phyloP scores from a whole-genome alignment of 2,797 vertebrate genomes.

The Schizopygopsis pylzovi region DNA sequence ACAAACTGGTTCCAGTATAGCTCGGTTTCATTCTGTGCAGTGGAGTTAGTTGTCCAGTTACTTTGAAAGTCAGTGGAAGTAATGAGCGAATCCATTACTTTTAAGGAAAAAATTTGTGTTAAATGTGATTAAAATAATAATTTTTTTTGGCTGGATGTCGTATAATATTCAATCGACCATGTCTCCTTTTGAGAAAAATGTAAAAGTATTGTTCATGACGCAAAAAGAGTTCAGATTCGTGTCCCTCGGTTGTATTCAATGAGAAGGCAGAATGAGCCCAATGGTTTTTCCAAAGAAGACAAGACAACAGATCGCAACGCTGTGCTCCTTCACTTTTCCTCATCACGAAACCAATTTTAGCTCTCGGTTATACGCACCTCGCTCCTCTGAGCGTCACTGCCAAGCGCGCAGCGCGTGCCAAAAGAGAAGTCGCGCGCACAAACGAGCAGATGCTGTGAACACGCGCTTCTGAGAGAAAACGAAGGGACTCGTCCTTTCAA shows the following conservation, averaged over 20 bases:
- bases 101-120: not conserved
- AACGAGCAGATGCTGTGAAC: slow-evolving; percentile 15
- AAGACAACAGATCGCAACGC: slow-evolving; percentile 14
- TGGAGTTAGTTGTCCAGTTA: slow-evolving; percentile 62
- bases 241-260: slow-evolving; percentile 1
- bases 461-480: not conserved
- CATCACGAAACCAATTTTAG: slow-evolving; percentile 50
- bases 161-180: slow-evolving; percentile 42
- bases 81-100: slow-evolving; percentile 76
- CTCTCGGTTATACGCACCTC: slow-evolving; percentile 43
- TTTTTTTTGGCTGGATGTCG: not conserved
- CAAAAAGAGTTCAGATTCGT: not conserved
- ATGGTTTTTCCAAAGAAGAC: not conserved
- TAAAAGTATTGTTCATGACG: not conserved
- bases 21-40: slow-evolving; percentile 74
- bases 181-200: slow-evolving; percentile 4
- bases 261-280: not conserved
- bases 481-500: not conserved
- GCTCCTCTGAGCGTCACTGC: slow-evolving; percentile 18
- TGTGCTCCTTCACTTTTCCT: slow-evolving; percentile 47
- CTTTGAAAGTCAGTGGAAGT: slow-evolving; percentile 61
- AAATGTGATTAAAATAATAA: not conserved
- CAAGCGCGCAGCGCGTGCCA: slow-evolving; percentile 45
- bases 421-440: slow-evolving; percentile 21
- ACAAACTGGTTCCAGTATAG: slow-evolving; percentile 85